phyloP scores from a whole-genome alignment of 2,888 invertebrate species.

The Agrochola lychnidis region DNA sequence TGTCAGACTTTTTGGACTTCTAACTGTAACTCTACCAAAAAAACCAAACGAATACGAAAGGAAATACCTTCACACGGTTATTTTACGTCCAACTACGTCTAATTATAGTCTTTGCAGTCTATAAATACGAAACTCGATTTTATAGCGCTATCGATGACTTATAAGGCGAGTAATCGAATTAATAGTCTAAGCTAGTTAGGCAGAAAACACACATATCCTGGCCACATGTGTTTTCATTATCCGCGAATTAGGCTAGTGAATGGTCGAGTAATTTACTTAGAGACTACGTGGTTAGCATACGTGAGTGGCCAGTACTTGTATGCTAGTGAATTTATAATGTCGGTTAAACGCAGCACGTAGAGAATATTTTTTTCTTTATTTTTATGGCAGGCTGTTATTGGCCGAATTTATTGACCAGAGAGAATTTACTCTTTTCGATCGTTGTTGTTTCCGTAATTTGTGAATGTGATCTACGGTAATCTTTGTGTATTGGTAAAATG shows the following conservation, averaged over 20 bases:
- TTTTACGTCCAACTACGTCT: slow-evolving; percentile 42
- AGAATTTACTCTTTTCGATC: slow-evolving; percentile 15
- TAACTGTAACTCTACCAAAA: no score
- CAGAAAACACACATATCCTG: slow-evolving; percentile 54
- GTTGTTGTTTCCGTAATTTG: slow-evolving; percentile 16
- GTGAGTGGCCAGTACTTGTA: slow-evolving; percentile 37
- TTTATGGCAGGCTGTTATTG: neutral
- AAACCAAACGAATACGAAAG: slow-evolving; percentile 25
- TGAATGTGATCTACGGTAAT: slow-evolving; percentile 11
- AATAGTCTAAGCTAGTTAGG: slow-evolving; percentile 33
- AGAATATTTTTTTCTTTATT: slow-evolving; percentile 14
- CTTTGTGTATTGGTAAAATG: neutral
- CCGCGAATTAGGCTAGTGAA: slow-evolving; percentile 56
- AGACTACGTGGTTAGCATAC: slow-evolving; percentile 53
- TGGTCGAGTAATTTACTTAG: slow-evolving; percentile 62
- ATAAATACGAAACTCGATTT: slow-evolving; percentile 53
- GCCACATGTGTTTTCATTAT: slow-evolving; percentile 62
- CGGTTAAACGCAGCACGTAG: slow-evolving; percentile 25
- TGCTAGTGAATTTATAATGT: slow-evolving; percentile 44
- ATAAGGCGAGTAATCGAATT: slow-evolving; percentile 52
- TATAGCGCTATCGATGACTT: slow-evolving; percentile 39
- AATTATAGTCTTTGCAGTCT: slow-evolving; percentile 55
- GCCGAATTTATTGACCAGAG: slow-evolving; percentile 13
- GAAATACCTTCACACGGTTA: slow-evolving; percentile 40
- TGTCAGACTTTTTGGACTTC: no score